Percentiles rank a stretch among this genome's conserved stretches.
These are phyloP conservation scores for Phylloscopus trochilus DNA, from an alignment of 2,113 vertebrate species.

Conservation along the genomic window DNA sequence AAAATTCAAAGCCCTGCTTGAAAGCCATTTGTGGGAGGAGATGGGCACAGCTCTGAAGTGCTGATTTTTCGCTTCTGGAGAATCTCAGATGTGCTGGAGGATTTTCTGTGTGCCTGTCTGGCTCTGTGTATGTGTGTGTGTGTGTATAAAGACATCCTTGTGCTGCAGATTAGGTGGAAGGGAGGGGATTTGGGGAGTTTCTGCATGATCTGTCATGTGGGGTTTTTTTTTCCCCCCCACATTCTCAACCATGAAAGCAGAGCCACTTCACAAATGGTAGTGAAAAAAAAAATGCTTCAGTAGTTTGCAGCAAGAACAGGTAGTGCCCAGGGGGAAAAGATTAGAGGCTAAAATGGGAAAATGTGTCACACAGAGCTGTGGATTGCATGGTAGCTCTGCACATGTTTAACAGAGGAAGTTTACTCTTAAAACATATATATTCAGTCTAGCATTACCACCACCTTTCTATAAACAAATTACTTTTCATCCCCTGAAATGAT, in stretches of 20 bases:
- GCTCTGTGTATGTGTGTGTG: background rate
- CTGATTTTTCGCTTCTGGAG: background rate
- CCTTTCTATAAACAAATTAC: background rate
- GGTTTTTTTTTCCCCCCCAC: background rate
- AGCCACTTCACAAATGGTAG: background rate
- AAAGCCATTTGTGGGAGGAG: constrained; percentile 42
- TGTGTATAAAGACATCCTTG: background rate
- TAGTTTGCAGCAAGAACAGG: background rate
- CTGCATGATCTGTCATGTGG: background rate
- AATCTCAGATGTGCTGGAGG: background rate
- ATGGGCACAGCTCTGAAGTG: constrained; percentile 4
- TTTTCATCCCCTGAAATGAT: background rate
- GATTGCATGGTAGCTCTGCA: background rate
- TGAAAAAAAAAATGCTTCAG: background rate
- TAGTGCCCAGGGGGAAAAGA: background rate
- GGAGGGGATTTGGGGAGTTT: background rate
- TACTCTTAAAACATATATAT: background rate
- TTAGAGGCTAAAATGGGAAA: background rate
- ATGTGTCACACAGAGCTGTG: background rate
- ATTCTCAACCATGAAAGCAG: background rate
- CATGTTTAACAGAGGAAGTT: background rate
- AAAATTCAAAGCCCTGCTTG: constrained; percentile 15
- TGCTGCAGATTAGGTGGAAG: background rate
- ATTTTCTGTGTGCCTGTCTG: background rate
- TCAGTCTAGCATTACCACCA: background rate